phyloP scores from a whole-genome alignment of 1,140 invertebrate genomes.

The Drosophila parabipectinata region DNA sequence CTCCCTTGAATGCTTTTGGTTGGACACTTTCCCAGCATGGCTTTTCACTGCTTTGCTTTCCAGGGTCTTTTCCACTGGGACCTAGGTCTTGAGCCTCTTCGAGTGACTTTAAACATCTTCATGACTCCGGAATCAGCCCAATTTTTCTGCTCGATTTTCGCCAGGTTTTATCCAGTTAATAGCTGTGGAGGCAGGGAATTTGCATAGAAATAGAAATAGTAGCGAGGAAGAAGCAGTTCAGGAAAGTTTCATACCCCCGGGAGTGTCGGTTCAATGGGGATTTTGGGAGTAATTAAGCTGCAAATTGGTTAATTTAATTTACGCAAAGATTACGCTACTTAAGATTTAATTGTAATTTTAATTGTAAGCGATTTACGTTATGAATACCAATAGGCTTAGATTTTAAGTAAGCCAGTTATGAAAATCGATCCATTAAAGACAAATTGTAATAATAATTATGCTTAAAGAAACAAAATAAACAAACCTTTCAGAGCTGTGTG shows the following conservation, averaged over 20 bases:
- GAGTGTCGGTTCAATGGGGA: conserved; percentile 20
- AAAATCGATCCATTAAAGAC: conserved; percentile 47
- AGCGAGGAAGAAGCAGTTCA: background rate
- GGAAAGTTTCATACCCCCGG: conserved; percentile 27
- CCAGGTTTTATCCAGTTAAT: conserved; percentile 56
- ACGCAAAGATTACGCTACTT: conserved; percentile 33
- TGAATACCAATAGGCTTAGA: conserved; percentile 29
- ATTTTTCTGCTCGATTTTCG: conserved; percentile 47
- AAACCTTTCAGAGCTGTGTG: conserved; percentile 1
- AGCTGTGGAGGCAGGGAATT: conserved; percentile 36
- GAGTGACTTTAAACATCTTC: conserved; percentile 58
- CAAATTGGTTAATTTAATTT: conserved; percentile 61
- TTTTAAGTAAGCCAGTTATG: conserved; percentile 9
- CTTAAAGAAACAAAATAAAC: background rate
- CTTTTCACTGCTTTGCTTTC: conserved; percentile 36
- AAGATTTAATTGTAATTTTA: conserved; percentile 26
- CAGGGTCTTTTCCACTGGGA: conserved; percentile 37
- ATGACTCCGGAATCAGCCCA: conserved; percentile 28
- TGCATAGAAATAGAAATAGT: conserved; percentile 37
- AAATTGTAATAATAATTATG: conserved; percentile 15
- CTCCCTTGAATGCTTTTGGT: conserved; percentile 19
- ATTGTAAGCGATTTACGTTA: conserved; percentile 22
- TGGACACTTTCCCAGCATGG: conserved; percentile 39
- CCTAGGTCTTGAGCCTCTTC: conserved; percentile 17
- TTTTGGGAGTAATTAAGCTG: conserved; percentile 45